Base-by-base conservation (phyloP, 2,888 invertebrate species). In the Phoronis australis region DNA sequence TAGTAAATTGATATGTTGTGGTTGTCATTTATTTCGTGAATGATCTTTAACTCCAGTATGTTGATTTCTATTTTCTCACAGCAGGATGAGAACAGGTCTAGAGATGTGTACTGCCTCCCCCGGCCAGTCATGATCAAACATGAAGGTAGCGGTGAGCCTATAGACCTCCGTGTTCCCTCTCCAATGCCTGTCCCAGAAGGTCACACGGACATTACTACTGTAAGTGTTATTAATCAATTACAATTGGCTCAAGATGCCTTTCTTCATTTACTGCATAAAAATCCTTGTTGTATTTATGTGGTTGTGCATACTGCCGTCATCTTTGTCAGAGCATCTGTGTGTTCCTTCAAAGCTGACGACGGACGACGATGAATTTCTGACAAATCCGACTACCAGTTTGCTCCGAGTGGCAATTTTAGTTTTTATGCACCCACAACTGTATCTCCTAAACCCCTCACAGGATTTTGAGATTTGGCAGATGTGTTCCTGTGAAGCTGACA, bases 201-300 rank as follows among this genome's bases (percentile, higher is more conserved):
- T 27, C 56, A 45, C 22, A 55, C 71, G 4, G 65, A 69, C 51
- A 66, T 70, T 15, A 55, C 66, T 53, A 61, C 63, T 42, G 71
- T 70, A 59, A 52, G 65, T 52, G 15, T 5, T 5, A 18, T 18
- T 4, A 21, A 18, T 27, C 22, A 43, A 22, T 22, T 9, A 45
- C 27, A 15, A 9, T 39, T 44, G 3, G 6, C 6, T 40, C 37
- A n/a, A n/a, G n/a, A n/a, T n/a, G n/a, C n/a, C n/a, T n/a, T n/a
- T n/a, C n/a, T n/a, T n/a, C n/a, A n/a, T n/a, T n/a, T n/a, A n/a
- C n/a, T n/a, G n/a, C n/a, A n/a, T n/a, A n/a, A n/a, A n/a, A n/a
- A n/a, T n/a, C n/a, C n/a, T n/a, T n/a, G n/a, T n/a, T n/a, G n/a
- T n/a, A n/a, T n/a, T n/a, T n/a, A n/a, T n/a, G n/a, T n/a, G n/a